Conservation (phyloP, 2,113 vertebrate species). For the Hippoglossus stenolepis region DNA sequence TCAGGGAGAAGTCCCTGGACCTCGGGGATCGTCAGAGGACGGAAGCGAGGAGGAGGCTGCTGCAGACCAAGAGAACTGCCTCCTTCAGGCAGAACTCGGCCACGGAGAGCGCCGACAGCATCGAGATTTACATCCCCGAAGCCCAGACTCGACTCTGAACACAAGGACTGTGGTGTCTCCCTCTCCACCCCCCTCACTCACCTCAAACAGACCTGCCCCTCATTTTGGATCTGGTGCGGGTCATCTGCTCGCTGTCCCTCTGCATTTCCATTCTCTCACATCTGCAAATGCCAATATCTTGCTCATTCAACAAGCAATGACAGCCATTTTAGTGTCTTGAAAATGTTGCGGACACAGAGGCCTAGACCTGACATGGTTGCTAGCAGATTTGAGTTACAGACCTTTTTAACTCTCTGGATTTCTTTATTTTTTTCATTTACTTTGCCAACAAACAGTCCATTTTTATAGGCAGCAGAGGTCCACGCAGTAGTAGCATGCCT, state of each 20-base stretch:
- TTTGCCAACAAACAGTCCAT: constrained; percentile 44
- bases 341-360: constrained; percentile 64
- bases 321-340: constrained; percentile 74
- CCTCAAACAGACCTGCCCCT: constrained; percentile 23
- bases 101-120: constrained; percentile 99
- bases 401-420: constrained; percentile 45
- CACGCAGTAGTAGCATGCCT: constrained; percentile 74
- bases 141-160: constrained; percentile 98
- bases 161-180: neutral
- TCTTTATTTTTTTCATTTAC: constrained; percentile 24
- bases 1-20: constrained; percentile 84
- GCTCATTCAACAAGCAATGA: constrained; percentile 65
- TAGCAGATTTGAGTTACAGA: constrained; percentile 19
- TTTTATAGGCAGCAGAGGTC: constrained; percentile 50
- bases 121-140: constrained; percentile 99
- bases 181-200: constrained; percentile 14
- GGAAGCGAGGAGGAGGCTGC: constrained; percentile 93
- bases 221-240: constrained; percentile 33
- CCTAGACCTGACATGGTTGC: constrained; percentile 57
- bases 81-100: constrained; percentile 99
- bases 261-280: constrained; percentile 32
- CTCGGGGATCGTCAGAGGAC: constrained; percentile 93
- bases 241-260: constrained; percentile 22
- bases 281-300: constrained; percentile 33
- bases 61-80: constrained; percentile 94